Base-by-base conservation (phyloP, 2,113 vertebrate species). In the Ondatra zibethicus region DNA sequence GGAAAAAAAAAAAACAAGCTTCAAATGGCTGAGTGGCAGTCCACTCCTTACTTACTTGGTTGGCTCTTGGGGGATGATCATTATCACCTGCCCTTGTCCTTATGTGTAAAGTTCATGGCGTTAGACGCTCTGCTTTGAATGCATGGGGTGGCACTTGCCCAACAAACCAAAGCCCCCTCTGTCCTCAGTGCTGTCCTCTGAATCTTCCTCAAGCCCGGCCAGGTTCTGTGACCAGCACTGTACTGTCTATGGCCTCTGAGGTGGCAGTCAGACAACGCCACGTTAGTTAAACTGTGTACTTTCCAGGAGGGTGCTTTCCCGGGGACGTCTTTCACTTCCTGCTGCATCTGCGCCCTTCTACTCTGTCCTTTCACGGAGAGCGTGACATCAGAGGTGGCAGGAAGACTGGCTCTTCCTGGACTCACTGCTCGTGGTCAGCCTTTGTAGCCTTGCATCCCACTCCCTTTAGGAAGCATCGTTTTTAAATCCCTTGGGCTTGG, bases 211-310 rank as follows among this genome's bases (percentile, higher is more conserved):
- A 21, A 33, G 42, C 39, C 0, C 19, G 23, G 21, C 2, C 39
- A 75, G 88, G 45, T 13, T 50, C 58, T 78, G 27, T 0, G n/a
- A 65, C n/a, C 72, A 63, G 0, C 47, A 14, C 39, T 98, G 99
- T 98, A 98, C 98, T 98, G 97, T 81, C 76, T 82, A 92, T 91
- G 29, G 96, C 98, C 98, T 97, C 84, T 94, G 98, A 88, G 61
- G 73, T 65, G 88, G 86, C 97, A 88, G 88, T 65, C 82, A 89
- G 92, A 76, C 97, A 89, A 14, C 86, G 97, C 96, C 88, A 91
- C 13, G 42, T 88, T 76, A 45, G 96, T 97, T 97, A 97, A 97
- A 97, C 93, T 80, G 65, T 72, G 45, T 84, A 87, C 97, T 97
- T 98, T 96, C 97, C 97, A 92, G 98, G 98, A 98, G 97, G 96